These are phyloP conservation scores for Cantharis rufa DNA, from an alignment of 2,888 invertebrate species.

Conservation along the genomic window DNA sequence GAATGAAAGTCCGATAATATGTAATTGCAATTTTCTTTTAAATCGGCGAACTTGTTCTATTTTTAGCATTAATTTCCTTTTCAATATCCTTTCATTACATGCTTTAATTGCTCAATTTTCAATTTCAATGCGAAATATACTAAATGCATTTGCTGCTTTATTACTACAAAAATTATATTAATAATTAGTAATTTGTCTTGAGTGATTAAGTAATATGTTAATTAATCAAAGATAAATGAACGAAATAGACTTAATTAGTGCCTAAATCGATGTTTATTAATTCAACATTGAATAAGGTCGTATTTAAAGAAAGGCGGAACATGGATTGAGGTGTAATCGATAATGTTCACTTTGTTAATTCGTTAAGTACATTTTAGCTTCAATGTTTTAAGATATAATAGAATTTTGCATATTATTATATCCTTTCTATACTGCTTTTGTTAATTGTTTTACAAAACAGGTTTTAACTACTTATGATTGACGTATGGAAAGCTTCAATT, in stretches of 20 bases:
- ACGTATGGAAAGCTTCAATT: not conserved
- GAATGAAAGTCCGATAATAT: not conserved
- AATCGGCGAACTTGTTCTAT: constrained; percentile 1
- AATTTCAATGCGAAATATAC: not conserved
- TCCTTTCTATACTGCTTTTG: not conserved
- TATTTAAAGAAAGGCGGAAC: not conserved
- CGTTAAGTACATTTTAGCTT: not conserved
- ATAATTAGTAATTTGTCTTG: not conserved
- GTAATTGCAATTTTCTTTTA: not conserved
- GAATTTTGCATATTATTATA: not conserved
- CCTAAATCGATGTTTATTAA: not conserved
- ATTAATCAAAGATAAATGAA: not conserved
- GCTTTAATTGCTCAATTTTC: constrained; percentile 4
- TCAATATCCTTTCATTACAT: constrained; percentile 8
- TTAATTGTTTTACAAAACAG: not conserved
- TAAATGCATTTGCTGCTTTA: not conserved
- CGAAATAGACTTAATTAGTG: not conserved
- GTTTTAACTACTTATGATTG: not conserved
- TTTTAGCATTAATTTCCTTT: constrained; percentile 9
- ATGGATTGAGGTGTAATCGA: constrained; percentile 16
- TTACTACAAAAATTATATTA: not conserved
- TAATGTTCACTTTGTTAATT: constrained; percentile 10
- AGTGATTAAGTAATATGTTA: not conserved
- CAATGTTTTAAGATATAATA: not conserved
- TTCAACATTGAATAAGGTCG: not conserved